A percentile compares a stretch with the other conserved stretches of the same genome.
Evolutionary conservation across 2,888 invertebrate genomes (phyloP).

Genomic region (Boloria selene): DNA sequence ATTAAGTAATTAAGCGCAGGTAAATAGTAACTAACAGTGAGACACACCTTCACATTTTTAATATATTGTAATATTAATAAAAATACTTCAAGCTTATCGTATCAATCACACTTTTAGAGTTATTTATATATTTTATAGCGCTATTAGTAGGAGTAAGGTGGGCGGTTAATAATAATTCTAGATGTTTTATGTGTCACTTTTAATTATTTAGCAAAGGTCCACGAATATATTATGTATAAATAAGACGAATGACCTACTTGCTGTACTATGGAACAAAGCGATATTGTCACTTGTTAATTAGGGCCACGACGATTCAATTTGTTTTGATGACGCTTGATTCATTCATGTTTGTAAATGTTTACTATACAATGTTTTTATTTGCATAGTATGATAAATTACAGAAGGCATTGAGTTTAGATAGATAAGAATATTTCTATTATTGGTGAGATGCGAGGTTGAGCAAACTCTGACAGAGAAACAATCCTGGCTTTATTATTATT

Average conservation of each 20-base stretch:
- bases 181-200: slow-evolving; percentile 15
- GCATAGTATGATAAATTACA: slow-evolving; percentile 1
- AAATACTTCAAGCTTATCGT: neutral
- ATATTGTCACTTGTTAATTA: slow-evolving; percentile 25
- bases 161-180: slow-evolving; percentile 16
- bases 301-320: slow-evolving; percentile 11
- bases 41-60: too few species aligned
- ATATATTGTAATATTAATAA: too few species aligned
- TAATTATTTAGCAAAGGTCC: slow-evolving; percentile 2
- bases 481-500: slow-evolving; percentile 7
- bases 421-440: neutral
- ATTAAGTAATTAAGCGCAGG: too few species aligned
- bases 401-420: slow-evolving; percentile 4
- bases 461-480: neutral
- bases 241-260: slow-evolving; percentile 24
- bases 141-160: slow-evolving; percentile 17
- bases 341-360: slow-evolving; percentile 11
- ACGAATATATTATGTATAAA: slow-evolving; percentile 8
- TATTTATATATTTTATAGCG: slow-evolving; percentile 16
- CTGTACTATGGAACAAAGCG: slow-evolving; percentile 8
- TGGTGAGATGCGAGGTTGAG: neutral
- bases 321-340: slow-evolving; percentile 16
- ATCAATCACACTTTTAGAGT: slow-evolving; percentile 7
- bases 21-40: too few species aligned
- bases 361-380: slow-evolving; percentile 1